Evolutionary conservation across 2,113 vertebrate genomes (phyloP).

Genomic region (Cavia aperea): DNA sequence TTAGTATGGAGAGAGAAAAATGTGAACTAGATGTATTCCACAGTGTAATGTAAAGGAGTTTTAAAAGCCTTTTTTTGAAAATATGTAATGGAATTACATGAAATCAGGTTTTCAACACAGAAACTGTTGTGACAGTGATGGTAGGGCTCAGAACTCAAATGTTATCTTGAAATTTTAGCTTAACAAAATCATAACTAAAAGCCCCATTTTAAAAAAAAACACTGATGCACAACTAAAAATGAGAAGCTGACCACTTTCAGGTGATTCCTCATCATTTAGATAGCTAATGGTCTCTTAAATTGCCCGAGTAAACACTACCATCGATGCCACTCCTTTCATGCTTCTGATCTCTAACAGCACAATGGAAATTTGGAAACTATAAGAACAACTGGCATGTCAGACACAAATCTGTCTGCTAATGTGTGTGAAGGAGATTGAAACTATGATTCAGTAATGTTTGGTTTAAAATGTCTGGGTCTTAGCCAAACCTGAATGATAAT

Average conservation of each 20-base stretch:
- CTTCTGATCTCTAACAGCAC: neutral
- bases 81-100: neutral
- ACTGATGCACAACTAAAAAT: conserved; percentile 5
- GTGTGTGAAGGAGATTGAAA: neutral
- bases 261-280: neutral
- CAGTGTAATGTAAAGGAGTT: neutral
- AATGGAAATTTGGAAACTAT: conserved; percentile 1
- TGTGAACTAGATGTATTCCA: neutral
- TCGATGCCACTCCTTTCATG: neutral
- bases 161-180: conserved; percentile 7
- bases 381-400: neutral
- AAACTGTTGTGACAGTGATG: conserved; percentile 8
- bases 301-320: neutral
- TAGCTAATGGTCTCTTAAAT: neutral
- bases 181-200: conserved; percentile 44
- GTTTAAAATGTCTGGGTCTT: conserved; percentile 18
- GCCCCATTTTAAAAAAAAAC: neutral
- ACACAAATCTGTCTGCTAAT: neutral
- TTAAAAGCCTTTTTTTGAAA: neutral
- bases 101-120: conserved; percentile 5
- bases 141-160: conserved; percentile 21
- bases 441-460: conserved; percentile 25
- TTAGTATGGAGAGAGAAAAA: neutral
- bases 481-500: neutral
- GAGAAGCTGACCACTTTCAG: neutral